A percentile compares a stretch with the other conserved stretches of the same genome.
Evolutionary conservation across 2,888 invertebrate species (phyloP).

Genomic region (Neoitamus cyanurus): DNA sequence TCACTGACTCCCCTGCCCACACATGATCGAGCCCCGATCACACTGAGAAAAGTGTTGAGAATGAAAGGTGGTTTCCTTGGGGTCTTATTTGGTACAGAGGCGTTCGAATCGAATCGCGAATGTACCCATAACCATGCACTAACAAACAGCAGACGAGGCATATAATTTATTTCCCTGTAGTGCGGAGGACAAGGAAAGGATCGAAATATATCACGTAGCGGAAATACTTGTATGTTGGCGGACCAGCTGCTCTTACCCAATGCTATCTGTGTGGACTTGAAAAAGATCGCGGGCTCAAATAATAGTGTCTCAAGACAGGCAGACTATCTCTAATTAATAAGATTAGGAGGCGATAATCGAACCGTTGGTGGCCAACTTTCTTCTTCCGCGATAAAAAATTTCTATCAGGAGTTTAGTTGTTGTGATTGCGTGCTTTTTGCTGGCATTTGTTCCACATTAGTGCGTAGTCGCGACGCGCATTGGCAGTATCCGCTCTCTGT

Average conservation of each 20-base stretch:
- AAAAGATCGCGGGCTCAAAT: background rate
- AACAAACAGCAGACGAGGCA: background rate
- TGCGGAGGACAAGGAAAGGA: background rate
- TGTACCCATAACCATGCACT: background rate
- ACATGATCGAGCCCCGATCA: background rate
- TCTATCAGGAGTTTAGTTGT: background rate
- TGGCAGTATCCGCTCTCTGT: background rate
- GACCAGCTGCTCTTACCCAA: background rate
- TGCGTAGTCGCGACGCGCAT: background rate
- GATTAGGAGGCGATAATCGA: background rate
- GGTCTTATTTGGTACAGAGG: constrained; percentile 2
- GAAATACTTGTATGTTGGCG: background rate
- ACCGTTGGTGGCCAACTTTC: background rate
- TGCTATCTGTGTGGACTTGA: background rate
- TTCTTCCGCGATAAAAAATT: background rate
- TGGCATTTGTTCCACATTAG: background rate
- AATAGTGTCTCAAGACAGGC: background rate
- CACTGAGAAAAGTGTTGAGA: background rate
- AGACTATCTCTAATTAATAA: background rate
- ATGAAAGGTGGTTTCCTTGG: background rate
- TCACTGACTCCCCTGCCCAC: background rate
- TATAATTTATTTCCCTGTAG: background rate
- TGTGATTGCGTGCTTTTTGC: background rate
- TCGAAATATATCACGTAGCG: background rate
- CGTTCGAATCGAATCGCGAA: background rate